Evolutionary conservation across 2,888 invertebrate species (phyloP), one percentile per base, ranked within the genome.

Genomic region (Polydrusus cervinus): DNA sequence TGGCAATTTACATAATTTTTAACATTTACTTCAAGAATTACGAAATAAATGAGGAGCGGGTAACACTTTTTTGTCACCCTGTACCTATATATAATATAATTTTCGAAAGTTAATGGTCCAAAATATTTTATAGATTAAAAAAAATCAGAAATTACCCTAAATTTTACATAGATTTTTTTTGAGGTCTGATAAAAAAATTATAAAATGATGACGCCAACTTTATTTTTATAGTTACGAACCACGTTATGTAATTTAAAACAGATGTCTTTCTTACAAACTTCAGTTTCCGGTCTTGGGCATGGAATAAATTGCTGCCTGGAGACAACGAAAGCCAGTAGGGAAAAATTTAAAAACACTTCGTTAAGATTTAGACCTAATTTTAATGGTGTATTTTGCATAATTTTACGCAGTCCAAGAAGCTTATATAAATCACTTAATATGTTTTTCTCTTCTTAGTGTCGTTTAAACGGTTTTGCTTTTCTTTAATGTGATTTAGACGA

Each of bases 351-450:
- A 53, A 53, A 30, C 53, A 53, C 53, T 53, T 53, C 30, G 51
- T 51, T 51, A 51, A 53, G 53, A n/a, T 25, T 53, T 53, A 53
- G 53, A 30, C 30, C 13, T 53, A 25, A 53, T 53, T 53, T 57
- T 57, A 68, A 68, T 68, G 68, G 57, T 55, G 40, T 57, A 57
- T 51, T 68, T 68, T 68, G 38, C 68, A 68, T 68, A 68, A n/a
- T 55, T 55, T 68, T 68, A 43, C 34, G 34, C 68, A 43, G 30
- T 14, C 57, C 25, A 49, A 66, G 40, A 51, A 18, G 34, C 57
- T 68, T n/a, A 68, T 14, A 68, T 68, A 68, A 55, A 67, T 67
- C 55, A 67, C 25, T 34, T 53, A 67, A 40, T 14, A 67, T 67
- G 55, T 20, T 67, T 55, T 55, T 18, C 55, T 57, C 13, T 57